Conservation (phyloP, 2,797 vertebrate species). For the Neosalanx taihuensis region DNA sequence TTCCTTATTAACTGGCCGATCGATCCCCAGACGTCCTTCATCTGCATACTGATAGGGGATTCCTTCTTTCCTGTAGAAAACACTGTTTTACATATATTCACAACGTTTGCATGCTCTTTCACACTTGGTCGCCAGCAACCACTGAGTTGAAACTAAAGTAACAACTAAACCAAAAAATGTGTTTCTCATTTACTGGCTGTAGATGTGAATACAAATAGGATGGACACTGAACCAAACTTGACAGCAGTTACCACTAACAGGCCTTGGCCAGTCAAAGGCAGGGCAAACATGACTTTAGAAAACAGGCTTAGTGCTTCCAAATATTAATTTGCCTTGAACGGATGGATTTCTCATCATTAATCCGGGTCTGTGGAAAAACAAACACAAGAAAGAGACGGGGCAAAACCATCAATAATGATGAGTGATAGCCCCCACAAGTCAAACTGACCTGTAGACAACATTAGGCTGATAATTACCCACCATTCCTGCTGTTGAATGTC, state of each 20-base stretch:
- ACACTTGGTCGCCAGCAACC: too few species aligned
- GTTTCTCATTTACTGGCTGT: too few species aligned
- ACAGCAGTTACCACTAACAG: not conserved
- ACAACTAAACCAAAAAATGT: too few species aligned
- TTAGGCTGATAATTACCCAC: not conserved
- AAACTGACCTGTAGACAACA: not conserved
- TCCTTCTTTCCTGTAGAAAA: too few species aligned
- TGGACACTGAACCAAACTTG: not conserved
- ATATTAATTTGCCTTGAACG: slow-evolving; percentile 4
- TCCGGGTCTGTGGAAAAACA: not conserved
- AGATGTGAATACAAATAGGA: too few species aligned
- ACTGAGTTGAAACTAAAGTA: too few species aligned
- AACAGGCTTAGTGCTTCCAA: not conserved
- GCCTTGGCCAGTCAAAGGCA: not conserved
- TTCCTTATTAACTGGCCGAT: too few species aligned
- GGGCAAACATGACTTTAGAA: not conserved
- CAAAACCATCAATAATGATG: not conserved
- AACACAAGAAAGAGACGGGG: not conserved
- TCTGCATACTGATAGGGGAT: too few species aligned
- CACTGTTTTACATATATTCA: too few species aligned
- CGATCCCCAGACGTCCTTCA: too few species aligned
- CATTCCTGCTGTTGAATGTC: slow-evolving; percentile 2
- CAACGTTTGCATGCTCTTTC: too few species aligned
- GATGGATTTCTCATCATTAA: slow-evolving; percentile 16
- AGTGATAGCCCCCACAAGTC: not conserved